A percentile compares a stretch with the other conserved stretches of the same genome.
Evolutionary conservation across 2,113 vertebrate species (phyloP).

Genomic region (Phaetusa simplex): DNA sequence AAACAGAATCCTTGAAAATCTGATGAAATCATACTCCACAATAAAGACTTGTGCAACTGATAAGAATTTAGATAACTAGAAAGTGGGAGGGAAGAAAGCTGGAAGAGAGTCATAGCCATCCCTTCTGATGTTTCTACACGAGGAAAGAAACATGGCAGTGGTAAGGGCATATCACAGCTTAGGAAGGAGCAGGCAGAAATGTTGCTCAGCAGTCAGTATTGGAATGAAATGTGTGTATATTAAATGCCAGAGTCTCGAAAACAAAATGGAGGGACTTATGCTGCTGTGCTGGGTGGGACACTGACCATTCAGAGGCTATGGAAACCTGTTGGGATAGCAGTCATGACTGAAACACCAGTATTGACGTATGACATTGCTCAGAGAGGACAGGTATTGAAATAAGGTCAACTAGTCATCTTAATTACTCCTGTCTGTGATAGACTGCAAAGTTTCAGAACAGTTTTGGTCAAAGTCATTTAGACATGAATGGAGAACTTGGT

Average conservation of each 20-base stretch:
- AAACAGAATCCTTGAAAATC: neutral
- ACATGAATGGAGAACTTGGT: neutral
- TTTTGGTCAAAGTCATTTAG: neutral
- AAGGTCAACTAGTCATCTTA: neutral
- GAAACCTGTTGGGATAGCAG: neutral
- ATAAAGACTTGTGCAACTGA: neutral
- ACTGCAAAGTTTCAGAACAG: neutral
- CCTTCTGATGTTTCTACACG: neutral
- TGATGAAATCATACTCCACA: neutral
- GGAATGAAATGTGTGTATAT: neutral
- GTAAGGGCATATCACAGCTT: neutral
- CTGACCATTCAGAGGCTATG: neutral
- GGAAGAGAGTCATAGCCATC: neutral
- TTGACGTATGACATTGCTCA: neutral
- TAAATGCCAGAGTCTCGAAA: neutral
- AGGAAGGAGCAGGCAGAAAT: neutral
- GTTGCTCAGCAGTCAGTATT: neutral
- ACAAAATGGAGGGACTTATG: neutral
- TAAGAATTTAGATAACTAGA: neutral
- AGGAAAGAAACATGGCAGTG: neutral
- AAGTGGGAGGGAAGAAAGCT: neutral
- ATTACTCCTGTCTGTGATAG: neutral
- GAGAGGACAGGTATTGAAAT: neutral
- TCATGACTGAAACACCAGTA: neutral
- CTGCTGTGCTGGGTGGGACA: neutral